phyloP scores from a whole-genome alignment of 2,888 invertebrate genomes.

The Ptychoptera albimana region DNA sequence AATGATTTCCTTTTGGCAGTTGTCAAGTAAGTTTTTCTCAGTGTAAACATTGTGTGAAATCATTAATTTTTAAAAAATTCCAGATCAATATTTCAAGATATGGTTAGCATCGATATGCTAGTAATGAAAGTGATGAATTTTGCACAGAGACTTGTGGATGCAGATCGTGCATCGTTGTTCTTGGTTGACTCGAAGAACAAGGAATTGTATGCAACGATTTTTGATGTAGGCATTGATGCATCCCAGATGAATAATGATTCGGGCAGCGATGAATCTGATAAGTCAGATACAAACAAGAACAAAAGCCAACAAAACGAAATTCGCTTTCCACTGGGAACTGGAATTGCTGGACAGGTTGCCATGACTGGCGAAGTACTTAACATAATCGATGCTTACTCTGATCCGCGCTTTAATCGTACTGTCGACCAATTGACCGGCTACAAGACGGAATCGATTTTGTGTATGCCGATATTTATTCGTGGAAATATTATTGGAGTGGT shows the following conservation, averaged over 20 bases:
- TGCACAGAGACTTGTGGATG: constrained; percentile 64
- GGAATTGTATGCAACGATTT: constrained; percentile 68
- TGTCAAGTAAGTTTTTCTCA: constrained; percentile 47
- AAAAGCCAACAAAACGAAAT: no score
- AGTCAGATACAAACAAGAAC: constrained; percentile 28
- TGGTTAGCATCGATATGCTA: constrained; percentile 66
- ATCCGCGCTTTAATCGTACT: constrained; percentile 55
- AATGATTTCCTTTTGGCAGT: constrained; percentile 65
- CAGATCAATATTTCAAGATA: constrained; percentile 77
- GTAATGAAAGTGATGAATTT: constrained; percentile 73
- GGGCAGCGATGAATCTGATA: constrained; percentile 15
- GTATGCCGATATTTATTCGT: constrained; percentile 75
- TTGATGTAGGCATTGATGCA: constrained; percentile 44
- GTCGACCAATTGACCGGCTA: constrained; percentile 53
- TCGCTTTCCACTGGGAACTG: constrained; percentile 56
- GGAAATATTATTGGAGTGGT: constrained; percentile 69
- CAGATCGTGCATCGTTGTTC: constrained; percentile 71
- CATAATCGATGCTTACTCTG: constrained; percentile 67
- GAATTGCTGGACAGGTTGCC: constrained; percentile 72
- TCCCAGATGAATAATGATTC: constrained; percentile 12
- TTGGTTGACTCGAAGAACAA: constrained; percentile 55
- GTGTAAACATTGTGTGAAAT: not conserved
- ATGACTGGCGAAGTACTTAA: constrained; percentile 63
- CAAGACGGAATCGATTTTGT: constrained; percentile 57
- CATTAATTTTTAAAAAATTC: constrained; percentile 13